Evolutionary conservation across 2,797 vertebrate species (phyloP), one percentile per base, ranked within the genome.

Genomic region (Discoglossus pictus): DNA sequence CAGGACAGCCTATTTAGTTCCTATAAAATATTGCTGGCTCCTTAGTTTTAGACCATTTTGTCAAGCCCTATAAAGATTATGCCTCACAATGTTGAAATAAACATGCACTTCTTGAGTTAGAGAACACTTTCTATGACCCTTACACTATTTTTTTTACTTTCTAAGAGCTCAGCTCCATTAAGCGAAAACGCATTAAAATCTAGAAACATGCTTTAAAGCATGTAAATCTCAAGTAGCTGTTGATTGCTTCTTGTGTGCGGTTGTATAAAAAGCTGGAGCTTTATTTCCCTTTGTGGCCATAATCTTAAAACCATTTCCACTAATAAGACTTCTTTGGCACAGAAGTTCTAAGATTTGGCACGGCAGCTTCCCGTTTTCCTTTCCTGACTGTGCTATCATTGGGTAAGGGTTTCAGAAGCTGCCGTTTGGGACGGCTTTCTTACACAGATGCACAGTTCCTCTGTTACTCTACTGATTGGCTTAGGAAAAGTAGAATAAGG

Each of bases 291-390:
- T 48, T 63, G 67, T 55, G 59, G 40, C 65, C 42, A 70, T 62
- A 35, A 48, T 48, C 51, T 48, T 62, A 31, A 40, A 70, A 40
- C 38, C 43, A 46, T 68, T 68, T 54, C 27, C 24, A 53, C 39
- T 61, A 68, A 68, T 68, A 61, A 60, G 48, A 23, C 46, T 53
- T 54, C 27, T 46, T 58, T 61, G 65, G 65, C 65, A 51, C 46
- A 60, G 21, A 60, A 7, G n/a, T 20, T 5, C 36, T 54, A 55
- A 38, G 59, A 70, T 31, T 62, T 70, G 67, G 67, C 59, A 62
- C 51, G 55, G 34, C 46, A 40, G 21, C 15, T n/a, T 40, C 44
- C 39, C 42, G 25, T 20, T 46, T 54, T 62, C 42, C 23, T 40
- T 48, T 35, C 20, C 44, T 39, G 61, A 53, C 48, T 36, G 40